phyloP scores from a whole-genome alignment of 2,888 invertebrate genomes.

The Athalia rosae region DNA sequence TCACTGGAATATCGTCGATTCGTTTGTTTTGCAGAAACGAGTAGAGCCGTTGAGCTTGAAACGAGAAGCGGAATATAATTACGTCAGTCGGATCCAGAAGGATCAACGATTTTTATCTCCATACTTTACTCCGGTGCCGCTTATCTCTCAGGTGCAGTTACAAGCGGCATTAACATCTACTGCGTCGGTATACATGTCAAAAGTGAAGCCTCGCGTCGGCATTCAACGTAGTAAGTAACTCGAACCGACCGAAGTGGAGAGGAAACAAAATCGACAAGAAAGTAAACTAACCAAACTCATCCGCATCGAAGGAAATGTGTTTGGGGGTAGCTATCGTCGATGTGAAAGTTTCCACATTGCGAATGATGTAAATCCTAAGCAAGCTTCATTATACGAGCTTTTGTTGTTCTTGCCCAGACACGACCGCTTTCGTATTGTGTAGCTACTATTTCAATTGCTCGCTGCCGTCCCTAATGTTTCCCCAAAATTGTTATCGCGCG shows the following conservation, averaged over 20 bases:
- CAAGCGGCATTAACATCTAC: too few species aligned
- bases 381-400: not conserved
- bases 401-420: not conserved
- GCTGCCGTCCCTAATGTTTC: not conserved
- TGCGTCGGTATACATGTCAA: too few species aligned
- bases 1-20: slow-evolving; percentile 4
- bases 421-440: too few species aligned
- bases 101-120: slow-evolving; percentile 3
- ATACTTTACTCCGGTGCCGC: not conserved
- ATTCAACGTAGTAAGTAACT: too few species aligned
- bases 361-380: not conserved
- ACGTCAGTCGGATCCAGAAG: not conserved
- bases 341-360: not conserved
- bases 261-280: too few species aligned
- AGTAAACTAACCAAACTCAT: too few species aligned
- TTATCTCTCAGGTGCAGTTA: too few species aligned
- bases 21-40: not conserved
- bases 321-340: not conserved
- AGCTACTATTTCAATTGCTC: too few species aligned
- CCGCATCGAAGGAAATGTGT: too few species aligned
- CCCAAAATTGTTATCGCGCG: not conserved
- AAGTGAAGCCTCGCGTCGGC: too few species aligned
- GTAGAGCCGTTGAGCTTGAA: slow-evolving; percentile 2
- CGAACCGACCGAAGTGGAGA: too few species aligned
- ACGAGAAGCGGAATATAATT: not conserved